These are phyloP conservation scores for Aphidius gifuensis DNA, from an alignment of 1,140 invertebrate genomes.

Conservation along the genomic window DNA sequence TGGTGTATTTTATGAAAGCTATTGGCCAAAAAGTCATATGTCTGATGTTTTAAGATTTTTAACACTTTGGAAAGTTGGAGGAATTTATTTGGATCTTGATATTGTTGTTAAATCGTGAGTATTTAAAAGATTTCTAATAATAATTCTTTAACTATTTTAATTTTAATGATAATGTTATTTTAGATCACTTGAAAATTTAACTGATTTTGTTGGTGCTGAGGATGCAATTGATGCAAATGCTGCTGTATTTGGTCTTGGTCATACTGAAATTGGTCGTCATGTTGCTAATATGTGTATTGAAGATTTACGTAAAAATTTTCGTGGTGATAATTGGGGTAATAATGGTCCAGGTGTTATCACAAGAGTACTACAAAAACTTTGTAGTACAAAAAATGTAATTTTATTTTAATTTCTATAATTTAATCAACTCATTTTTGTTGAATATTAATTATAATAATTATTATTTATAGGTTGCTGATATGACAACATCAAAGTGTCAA, in stretches of 20 bases:
- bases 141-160: too few species aligned
- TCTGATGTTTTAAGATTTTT: slow-evolving; percentile 69
- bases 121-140: neutral
- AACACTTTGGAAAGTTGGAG: slow-evolving; percentile 73
- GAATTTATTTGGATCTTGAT: slow-evolving; percentile 76
- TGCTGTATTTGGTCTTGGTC: slow-evolving; percentile 64
- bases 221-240: slow-evolving; percentile 60
- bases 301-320: slow-evolving; percentile 62
- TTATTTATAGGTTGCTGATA: slow-evolving; percentile 52
- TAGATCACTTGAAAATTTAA: slow-evolving; percentile 58
- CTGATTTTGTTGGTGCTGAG: slow-evolving; percentile 67
- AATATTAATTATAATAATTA: neutral
- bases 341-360: slow-evolving; percentile 75
- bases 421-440: too few species aligned
- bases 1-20: slow-evolving; percentile 56
- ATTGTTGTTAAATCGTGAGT: slow-evolving; percentile 63
- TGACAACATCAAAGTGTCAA: slow-evolving; percentile 60
- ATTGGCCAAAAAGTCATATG: slow-evolving; percentile 60
- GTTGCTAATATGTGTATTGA: slow-evolving; percentile 60
- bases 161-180: neutral
- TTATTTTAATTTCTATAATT: too few species aligned
- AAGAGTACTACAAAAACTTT: slow-evolving; percentile 61
- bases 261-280: slow-evolving; percentile 55
- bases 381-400: slow-evolving; percentile 54
- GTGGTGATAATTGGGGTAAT: slow-evolving; percentile 65